A percentile compares a stretch with the other conserved stretches of the same genome.
These are phyloP conservation scores for Chironomus tentans DNA, from an alignment of 2,888 invertebrate species.

Conservation along the genomic window DNA sequence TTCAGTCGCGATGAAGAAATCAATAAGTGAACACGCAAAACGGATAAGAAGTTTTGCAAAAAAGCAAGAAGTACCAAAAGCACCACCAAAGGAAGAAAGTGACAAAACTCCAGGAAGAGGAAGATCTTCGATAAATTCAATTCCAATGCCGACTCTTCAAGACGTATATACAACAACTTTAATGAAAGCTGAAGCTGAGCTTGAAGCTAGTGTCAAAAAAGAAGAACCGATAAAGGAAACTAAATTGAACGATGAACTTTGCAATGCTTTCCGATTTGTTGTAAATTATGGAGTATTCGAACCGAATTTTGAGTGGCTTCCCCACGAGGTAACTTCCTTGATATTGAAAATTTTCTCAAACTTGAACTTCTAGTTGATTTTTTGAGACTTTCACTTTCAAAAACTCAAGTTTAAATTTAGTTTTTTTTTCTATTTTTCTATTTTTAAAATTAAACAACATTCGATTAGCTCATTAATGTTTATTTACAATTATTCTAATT, in stretches of 20 bases:
- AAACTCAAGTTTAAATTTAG: background rate
- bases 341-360: background rate
- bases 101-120: background rate
- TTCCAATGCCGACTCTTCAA: background rate
- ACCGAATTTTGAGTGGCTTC: conserved; percentile 19
- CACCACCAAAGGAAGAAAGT: too few relatives aligned
- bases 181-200: background rate
- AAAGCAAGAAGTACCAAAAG: background rate
- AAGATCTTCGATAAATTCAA: background rate
- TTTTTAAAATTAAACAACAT: background rate
- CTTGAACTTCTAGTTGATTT: background rate
- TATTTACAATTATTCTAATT: conserved; percentile 5
- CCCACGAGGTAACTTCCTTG: background rate
- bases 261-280: conserved; percentile 1
- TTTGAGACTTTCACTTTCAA: background rate
- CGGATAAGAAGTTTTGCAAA: background rate
- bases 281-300: conserved; percentile 21
- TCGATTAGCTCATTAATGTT: background rate
- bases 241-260: background rate
- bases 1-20: too few relatives aligned
- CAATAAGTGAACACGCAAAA: too few relatives aligned
- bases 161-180: background rate
- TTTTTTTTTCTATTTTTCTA: background rate
- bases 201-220: background rate
- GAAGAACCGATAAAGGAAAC: background rate